phyloP scores from a whole-genome alignment of 1,140 invertebrate species.

The Lanistes nyassanus region DNA sequence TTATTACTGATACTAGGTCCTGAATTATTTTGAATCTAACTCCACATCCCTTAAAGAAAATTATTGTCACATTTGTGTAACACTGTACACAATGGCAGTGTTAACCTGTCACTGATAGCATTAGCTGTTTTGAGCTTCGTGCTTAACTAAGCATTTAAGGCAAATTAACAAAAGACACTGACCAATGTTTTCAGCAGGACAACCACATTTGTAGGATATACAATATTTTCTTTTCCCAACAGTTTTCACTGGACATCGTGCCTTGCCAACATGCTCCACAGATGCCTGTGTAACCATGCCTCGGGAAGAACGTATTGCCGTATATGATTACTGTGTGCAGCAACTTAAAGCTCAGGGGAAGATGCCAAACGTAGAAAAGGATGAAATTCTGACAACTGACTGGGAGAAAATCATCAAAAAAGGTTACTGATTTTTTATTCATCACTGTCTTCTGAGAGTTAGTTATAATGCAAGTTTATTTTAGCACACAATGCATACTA shows the following conservation, averaged over 20 bases:
- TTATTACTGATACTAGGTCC: no score
- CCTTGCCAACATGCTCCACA: slow-evolving; percentile 46
- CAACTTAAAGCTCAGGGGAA: slow-evolving; percentile 42
- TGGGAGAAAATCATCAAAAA: slow-evolving; percentile 51
- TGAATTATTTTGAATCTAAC: no score
- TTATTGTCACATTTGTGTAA: no score
- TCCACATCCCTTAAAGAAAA: no score
- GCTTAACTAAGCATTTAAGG: background rate
- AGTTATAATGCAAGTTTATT: no score
- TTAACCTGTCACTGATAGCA: no score
- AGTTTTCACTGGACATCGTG: slow-evolving; percentile 48
- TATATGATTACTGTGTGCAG: slow-evolving; percentile 53
- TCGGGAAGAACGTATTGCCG: slow-evolving; percentile 47
- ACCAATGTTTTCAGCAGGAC: no score
- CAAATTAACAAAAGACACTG: background rate
- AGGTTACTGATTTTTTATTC: no score
- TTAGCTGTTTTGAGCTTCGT: no score
- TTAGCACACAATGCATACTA: no score
- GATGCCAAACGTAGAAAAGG: slow-evolving; percentile 37
- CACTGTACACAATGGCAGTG: no score
- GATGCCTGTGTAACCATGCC: slow-evolving; percentile 40
- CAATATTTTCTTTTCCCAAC: slow-evolving; percentile 17
- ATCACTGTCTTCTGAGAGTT: no score
- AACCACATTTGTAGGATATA: background rate
- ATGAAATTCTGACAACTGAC: slow-evolving; percentile 53